Evolutionary conservation across 1,140 invertebrate species (phyloP), one percentile per base, ranked within the genome.

Genomic region (Sarcophaga bullata): DNA sequence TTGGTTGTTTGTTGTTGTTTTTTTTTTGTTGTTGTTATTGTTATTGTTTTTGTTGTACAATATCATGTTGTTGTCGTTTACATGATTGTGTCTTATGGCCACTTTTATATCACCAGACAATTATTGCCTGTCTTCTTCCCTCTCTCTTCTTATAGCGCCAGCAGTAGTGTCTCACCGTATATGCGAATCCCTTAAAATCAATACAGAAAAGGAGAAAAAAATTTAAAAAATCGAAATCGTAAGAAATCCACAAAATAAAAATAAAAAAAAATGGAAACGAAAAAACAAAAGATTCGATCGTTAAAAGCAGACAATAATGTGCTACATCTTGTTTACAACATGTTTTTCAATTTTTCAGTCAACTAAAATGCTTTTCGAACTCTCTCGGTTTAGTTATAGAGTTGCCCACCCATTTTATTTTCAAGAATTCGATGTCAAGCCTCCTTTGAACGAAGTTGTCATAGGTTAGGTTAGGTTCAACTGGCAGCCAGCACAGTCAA

Each of bases 241-340:
- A 58, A 58, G 54, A 58, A 58, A 58, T n/a, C 62, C 17, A 68
- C 54, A 58, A n/a, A 52, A 62, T 15, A 68, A 68, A 5, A 73
- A 73, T n/a, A 46, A 73, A 73, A 72, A 72, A 72, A 15, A 68
- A 72, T 25, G 3, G n/a, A n/a, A n/a, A n/a, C n/a, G n/a, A n/a
- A 17, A 72, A 72, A 72, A 72, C 62, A 7, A 25, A 72, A 72
- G 37, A 37, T 25, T 75, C 75, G 75, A 78, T 78, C 75, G 75
- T 78, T 78, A 78, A 78, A 78, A 78, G 25, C 48, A 75, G 68
- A 82, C 81, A 82, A 82, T 82, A 82, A 72, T 76, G 73, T 54
- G 81, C 81, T 48, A 82, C 82, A 78, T 75, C 82, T 86, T 88
- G 87, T 88, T 88, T 88, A 88, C 87, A 88, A 86, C 80, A 80